Evolutionary conservation across 2,888 invertebrate species (phyloP).

Genomic region (Trimorus sp.): DNA sequence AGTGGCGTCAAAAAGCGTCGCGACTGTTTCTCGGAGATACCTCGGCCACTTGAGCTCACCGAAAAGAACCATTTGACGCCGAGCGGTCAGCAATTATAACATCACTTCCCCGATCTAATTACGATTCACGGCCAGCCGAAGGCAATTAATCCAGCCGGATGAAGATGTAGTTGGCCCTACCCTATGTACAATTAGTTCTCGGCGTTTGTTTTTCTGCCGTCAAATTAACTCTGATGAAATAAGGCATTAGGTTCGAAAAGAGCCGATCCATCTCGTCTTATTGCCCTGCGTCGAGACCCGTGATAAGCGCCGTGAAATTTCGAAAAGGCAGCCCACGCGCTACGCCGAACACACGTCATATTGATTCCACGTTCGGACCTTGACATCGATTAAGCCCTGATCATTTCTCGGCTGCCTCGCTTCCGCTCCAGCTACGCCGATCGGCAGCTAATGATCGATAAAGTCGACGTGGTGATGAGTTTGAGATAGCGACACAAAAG

Average conservation of each 20-base stretch:
- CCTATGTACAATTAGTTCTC: conserved; percentile 43
- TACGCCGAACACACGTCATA: conserved; percentile 5
- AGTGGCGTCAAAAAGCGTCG: too few species aligned
- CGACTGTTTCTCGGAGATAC: too few species aligned
- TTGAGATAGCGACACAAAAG: conserved; percentile 6
- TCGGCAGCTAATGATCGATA: conserved; percentile 12
- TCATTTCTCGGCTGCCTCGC: conserved; percentile 19
- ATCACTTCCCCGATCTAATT: conserved; percentile 43
- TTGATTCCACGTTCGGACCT: conserved; percentile 19
- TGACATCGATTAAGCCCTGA: conserved; percentile 33
- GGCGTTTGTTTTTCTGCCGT: conserved; percentile 44
- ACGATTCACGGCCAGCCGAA: conserved; percentile 34
- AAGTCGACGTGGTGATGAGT: conserved; percentile 5
- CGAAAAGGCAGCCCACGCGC: neutral
- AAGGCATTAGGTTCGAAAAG: conserved; percentile 29
- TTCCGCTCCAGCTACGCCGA: conserved; percentile 1
- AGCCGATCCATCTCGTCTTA: conserved; percentile 16
- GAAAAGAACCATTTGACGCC: neutral
- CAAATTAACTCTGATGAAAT: conserved; percentile 34
- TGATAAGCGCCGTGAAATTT: conserved; percentile 16
- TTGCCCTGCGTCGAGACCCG: neutral
- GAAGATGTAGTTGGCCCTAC: conserved; percentile 33
- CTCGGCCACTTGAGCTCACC: too few species aligned
- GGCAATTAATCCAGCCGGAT: conserved; percentile 41
- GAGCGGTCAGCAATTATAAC: conserved; percentile 46